Base-by-base conservation (phyloP, 1,140 invertebrate species). In the Hyposmocoma kahamanoa region DNA sequence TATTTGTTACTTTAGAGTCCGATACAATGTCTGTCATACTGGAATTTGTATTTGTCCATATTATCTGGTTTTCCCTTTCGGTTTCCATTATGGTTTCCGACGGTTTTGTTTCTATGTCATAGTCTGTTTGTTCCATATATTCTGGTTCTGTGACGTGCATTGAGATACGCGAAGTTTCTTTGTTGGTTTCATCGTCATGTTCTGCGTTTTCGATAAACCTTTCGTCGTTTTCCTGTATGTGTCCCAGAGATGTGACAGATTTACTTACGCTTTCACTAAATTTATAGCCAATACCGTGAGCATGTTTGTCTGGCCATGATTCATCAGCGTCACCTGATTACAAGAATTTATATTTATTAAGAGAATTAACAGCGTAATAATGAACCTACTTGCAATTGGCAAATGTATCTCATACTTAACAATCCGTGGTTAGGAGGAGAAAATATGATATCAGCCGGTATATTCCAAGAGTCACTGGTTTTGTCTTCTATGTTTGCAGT, bases 211-310 rank as follows among this genome's bases (percentile, higher is more conserved):
- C n/a, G n/a, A n/a, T n/a, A n/a, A n/a, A n/a, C 38, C 44, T 59
- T 54, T 83, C 79, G 15, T 84, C 73, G 10, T 10, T 44, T 72
- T 84, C 79, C 17, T 55, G 32, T 46, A 83, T 67, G 38, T 47
- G 66, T 26, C 78, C 78, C 9, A 84, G 39, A 8, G 80, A 82
- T 43, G 60, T 54, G 17, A 82, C 50, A 15, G 76, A 82, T 55
- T 71, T 76, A 48, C 53, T 70, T 13, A 77, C 67, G 53, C 58
- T 74, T 50, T 57, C 53, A 46, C 60, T 73, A 10, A 62, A 47
- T 65, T 69, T 80, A 22, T 64, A 17, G 32, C 50, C 28, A 28
- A 59, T 53, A 19, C 18, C 20, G 8, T 51, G 49, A 3, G 42
- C 17, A 24, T 67, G 45, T 53, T 70, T 50, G 47, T 55, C 56